phyloP scores from a whole-genome alignment of 2,888 invertebrate species.

The Drosophila longiperda region DNA sequence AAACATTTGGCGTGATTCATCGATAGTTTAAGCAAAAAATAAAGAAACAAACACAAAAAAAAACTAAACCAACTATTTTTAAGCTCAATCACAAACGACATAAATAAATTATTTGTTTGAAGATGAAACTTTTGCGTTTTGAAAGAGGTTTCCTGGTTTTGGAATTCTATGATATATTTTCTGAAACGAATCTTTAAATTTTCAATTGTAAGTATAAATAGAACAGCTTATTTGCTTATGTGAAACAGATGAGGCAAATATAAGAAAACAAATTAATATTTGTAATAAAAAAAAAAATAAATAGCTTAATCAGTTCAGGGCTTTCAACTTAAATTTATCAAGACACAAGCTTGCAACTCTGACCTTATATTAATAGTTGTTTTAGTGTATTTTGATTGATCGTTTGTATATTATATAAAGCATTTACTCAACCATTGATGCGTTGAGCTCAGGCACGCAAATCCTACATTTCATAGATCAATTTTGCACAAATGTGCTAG shows the following conservation, averaged over 20 bases:
- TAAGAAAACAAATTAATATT: no score
- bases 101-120: slow-evolving; percentile 5
- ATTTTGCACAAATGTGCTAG: slow-evolving; percentile 12
- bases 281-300: neutral
- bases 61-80: neutral
- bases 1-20: slow-evolving; percentile 41
- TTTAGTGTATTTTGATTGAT: slow-evolving; percentile 45
- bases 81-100: slow-evolving; percentile 19
- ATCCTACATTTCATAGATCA: slow-evolving; percentile 22
- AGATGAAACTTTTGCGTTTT: neutral
- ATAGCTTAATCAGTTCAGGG: neutral
- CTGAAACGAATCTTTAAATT: neutral
- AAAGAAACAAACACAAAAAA: neutral
- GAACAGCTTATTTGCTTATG: neutral
- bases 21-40: neutral
- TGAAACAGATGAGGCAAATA: neutral
- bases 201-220: neutral
- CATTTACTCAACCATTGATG: slow-evolving; percentile 55
- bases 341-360: neutral
- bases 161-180: neutral
- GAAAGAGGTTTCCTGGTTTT: neutral
- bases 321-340: neutral
- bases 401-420: slow-evolving; percentile 42
- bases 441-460: slow-evolving; percentile 53
- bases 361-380: slow-evolving; percentile 5